Evolutionary conservation across 2,888 invertebrate genomes (phyloP), one percentile per base, ranked within the genome.

Genomic region (Drosophila nr. fundita): DNA sequence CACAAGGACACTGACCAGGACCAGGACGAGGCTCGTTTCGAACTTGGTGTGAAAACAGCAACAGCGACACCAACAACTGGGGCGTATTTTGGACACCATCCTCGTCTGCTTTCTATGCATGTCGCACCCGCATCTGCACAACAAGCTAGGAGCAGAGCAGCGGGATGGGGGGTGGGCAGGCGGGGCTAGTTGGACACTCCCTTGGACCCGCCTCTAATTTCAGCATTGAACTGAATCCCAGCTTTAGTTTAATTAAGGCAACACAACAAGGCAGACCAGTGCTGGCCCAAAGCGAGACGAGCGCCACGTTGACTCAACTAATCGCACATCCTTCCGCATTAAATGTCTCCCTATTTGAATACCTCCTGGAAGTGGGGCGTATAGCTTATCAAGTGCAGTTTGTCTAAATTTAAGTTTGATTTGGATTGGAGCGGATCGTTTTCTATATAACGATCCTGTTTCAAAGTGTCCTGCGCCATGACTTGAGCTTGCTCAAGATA

Each of bases 231-330:
- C 89, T 75, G 86, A 89, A 79, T 75, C 80, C 87, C 80, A 80
- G 87, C 88, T 89, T 87, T 87, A 87, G 90, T 87, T 87, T 87
- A 87, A 87, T 87, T 87, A 87, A 86, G 89, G 85, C 88, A 88
- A 86, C 90, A 83, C 89, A 87, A 82, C 87, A 74, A 88, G 82
- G 82, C 74, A 72, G 84, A 86, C 73, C 83, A 82, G 82, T 74
- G 78, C 69, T 80, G 85, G 82, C 83, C 78, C 78, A 76, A 68
- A 82, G 78, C 68, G 76, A 34, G 34, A 11, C 52, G 42, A 48
- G 69, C 61, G 58, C 64, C 68, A 81, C 87, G 82, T 85, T 88
- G 87, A 82, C 85, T 86, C 87, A 86, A 89, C 89, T 84, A 86
- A 86, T 86, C 89, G 85, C 87, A 89, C 89, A 87, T 86, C 85